Base-by-base conservation (phyloP, 2,113 vertebrate genomes). In the Phyllostomus discolor region DNA sequence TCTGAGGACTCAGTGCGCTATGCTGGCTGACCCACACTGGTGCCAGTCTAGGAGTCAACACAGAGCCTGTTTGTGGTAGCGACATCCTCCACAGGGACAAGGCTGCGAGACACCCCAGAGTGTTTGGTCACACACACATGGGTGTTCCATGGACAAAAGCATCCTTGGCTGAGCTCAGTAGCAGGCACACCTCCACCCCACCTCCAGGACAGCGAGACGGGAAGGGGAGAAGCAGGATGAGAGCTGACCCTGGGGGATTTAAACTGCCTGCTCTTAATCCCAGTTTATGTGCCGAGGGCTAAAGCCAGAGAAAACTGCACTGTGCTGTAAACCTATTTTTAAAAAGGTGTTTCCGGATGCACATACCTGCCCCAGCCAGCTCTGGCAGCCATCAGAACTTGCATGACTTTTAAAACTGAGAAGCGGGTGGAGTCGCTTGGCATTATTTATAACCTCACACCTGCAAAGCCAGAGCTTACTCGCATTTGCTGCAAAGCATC, bases 311-410 rank as follows among this genome's bases (percentile, higher is more conserved):
- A 72, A 81, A 38, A 59, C 54, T 0, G 16, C 26, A 16, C 17
- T 14, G 19, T 28, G 57, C 79, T 79, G 48, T 11, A 82, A 28
- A 46, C 35, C 69, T 92, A 15, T 28, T 41, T 80, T 54, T 75
- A 16, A 15, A 67, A 75, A 97, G 83, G 76, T 26, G 70, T 69
- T 64, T 94, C 80, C 11, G 28, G 75, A 87, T 38, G 52, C 33
- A 16, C 0, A 0, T 19, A 50, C 38, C 33, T 67, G 35, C 17
- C 69, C 38, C 1, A 11, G 59, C 19, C 38, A 19, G 35, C 12
- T 48, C 31, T 4, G 5, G n/a, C 16, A 85, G 46, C n/a, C 41
- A 62, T 72, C 52, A 59, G 57, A 76, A 52, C 33, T 33, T n/a
- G 20, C 2, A 20, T 5, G 54, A 67, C 64, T 81, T 88, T 81